Evolutionary conservation across 2,888 invertebrate species (phyloP).

Genomic region (Laothoe populi): DNA sequence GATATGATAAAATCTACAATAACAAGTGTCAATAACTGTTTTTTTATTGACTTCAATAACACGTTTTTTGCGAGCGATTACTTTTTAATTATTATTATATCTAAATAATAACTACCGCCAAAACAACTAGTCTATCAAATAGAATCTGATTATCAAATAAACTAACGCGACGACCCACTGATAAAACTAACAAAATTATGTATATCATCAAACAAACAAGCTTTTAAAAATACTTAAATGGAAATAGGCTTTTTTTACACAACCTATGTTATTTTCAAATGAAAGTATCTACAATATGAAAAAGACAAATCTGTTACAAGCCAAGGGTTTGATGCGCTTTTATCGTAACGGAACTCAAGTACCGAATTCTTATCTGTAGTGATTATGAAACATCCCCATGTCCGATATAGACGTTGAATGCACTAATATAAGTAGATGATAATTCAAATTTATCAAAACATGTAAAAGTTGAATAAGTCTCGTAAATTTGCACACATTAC

Average conservation of each 20-base stretch:
- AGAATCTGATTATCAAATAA: too few relatives aligned
- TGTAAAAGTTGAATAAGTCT: too few relatives aligned
- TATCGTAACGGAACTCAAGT: conserved; percentile 30
- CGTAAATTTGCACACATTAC: too few relatives aligned
- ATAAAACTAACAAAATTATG: too few relatives aligned
- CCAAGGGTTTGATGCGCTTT: conserved; percentile 19
- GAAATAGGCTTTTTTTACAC: too few relatives aligned
- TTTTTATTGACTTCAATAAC: background rate
- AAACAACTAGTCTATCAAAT: too few relatives aligned
- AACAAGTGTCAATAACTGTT: conserved; percentile 1
- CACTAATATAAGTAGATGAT: background rate
- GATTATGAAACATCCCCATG: conserved; percentile 27
- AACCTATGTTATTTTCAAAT: too few relatives aligned
- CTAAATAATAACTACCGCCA: background rate
- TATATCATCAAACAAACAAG: too few relatives aligned
- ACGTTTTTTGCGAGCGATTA: background rate
- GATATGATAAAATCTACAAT: conserved; percentile 35
- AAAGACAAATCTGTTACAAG: background rate
- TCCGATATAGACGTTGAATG: conserved; percentile 20
- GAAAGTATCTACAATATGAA: background rate
- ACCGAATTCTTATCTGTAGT: conserved; percentile 27
- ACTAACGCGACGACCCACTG: too few relatives aligned
- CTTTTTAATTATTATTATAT: background rate
- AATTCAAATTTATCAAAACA: background rate
- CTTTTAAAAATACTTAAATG: too few relatives aligned